A percentile compares a stretch with the other conserved stretches of the same genome.
These are phyloP conservation scores for Protonibea diacanthus DNA, from an alignment of 2,797 vertebrate species.

Conservation along the genomic window DNA sequence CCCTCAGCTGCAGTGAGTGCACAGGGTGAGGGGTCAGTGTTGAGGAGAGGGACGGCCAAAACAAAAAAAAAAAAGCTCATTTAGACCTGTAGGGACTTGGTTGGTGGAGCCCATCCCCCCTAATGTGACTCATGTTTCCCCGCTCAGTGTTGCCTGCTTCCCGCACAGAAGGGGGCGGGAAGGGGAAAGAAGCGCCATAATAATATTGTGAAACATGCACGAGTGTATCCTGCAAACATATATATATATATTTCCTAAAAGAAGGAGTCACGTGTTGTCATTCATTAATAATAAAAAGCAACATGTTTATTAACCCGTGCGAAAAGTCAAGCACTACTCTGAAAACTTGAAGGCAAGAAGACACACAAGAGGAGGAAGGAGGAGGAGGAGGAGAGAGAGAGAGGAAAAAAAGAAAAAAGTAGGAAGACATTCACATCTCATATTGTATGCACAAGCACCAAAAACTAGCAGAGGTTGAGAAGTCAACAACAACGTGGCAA, in stretches of 20 bases:
- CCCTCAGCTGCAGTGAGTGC: constrained; percentile 21
- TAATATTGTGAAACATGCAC: constrained; percentile 59
- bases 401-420: constrained; percentile 28
- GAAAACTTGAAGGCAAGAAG: constrained; percentile 60
- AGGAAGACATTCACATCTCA: constrained; percentile 3
- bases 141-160: constrained; percentile 76
- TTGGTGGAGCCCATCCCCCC: constrained; percentile 73
- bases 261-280: constrained; percentile 24
- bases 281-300: constrained; percentile 18
- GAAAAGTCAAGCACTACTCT: constrained; percentile 56
- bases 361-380: not conserved
- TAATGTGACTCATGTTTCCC: constrained; percentile 81
- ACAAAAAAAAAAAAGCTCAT: constrained; percentile 11
- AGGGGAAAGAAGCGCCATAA: constrained; percentile 71
- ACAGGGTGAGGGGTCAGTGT: constrained; percentile 52
- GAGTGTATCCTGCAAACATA: constrained; percentile 37
- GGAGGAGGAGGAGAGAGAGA: constrained; percentile 30
- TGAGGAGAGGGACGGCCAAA: constrained; percentile 27
- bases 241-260: not conserved
- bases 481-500: constrained; percentile 48
- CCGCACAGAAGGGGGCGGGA: constrained; percentile 80
- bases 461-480: constrained; percentile 29
- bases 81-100: constrained; percentile 38
- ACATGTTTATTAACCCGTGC: constrained; percentile 38
- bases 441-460: not conserved